phyloP scores from a whole-genome alignment of 2,797 vertebrate genomes.

The Clarias fuscus region DNA sequence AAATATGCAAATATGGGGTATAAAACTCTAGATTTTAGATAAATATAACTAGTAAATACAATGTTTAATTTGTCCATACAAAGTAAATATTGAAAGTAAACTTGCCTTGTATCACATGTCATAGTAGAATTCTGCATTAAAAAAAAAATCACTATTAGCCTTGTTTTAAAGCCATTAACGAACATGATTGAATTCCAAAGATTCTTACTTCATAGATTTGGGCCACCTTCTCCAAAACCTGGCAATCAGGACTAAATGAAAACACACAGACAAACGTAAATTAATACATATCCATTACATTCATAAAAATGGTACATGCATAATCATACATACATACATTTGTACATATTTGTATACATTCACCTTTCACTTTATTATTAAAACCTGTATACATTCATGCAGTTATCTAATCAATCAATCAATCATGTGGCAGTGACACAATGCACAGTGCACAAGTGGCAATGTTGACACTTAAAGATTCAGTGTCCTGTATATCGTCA shows the following conservation, averaged over 20 bases:
- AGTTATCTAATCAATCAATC: no score
- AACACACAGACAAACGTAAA: not conserved
- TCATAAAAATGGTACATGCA: no score
- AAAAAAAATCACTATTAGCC: not conserved
- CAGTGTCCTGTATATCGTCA: no score
- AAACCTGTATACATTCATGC: no score
- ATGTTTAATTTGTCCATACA: not conserved
- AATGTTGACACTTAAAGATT: no score
- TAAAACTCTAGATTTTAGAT: not conserved
- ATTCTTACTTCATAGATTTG: conserved; percentile 28
- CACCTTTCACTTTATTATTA: no score
- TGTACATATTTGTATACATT: no score
- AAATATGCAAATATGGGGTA: not conserved
- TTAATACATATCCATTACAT: not conserved
- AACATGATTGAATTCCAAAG: not conserved
- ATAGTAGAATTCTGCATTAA: conserved; percentile 13
- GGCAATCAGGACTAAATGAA: conserved; percentile 36
- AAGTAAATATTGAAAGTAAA: not conserved
- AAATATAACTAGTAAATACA: not conserved
- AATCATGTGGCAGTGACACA: no score
- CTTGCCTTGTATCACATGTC: conserved; percentile 15
- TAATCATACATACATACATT: no score
- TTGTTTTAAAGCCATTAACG: not conserved
- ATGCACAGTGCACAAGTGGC: no score
- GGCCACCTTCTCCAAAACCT: not conserved